Evolutionary conservation across 2,797 vertebrate genomes (phyloP), one percentile per base, ranked within the genome.

Genomic region (Paratrypauchen microcephalus): DNA sequence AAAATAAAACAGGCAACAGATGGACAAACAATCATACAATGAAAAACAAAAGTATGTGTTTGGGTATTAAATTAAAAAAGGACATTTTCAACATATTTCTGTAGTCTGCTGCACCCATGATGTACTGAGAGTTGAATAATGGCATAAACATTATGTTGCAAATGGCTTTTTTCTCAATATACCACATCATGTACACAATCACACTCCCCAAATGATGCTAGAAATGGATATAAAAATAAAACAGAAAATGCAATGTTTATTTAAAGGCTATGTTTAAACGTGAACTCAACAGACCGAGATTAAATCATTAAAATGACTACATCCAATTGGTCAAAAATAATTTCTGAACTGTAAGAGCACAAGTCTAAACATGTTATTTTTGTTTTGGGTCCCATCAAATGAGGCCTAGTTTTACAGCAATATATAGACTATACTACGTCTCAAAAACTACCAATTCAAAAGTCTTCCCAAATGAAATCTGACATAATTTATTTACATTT

Each of bases 1-100:
- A 74, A 85, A 82, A 78, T 71, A 78, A 78, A 82, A 80, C 75
- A 78, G 72, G 77, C 75, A 80, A 87, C 77, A 83, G 2, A 81
- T 72, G 77, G 66, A 83, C 79, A 84, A 61, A 76, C 56, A 67
- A 50, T 79, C 69, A n/a, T 69, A 79, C 74, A 71, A 65, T 69
- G 71, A 72, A 71, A 21, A 3, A 69, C 71, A 72, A 71, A 50
- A 32, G 24, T 62, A 65, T 32, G 65, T 56, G 56, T 58, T 28
- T 28, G 24, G 23, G 24, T 78, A 45, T 77, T 36, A 61, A 63
- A 76, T 65, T 78, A 64, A 23, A 69, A 65, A 39, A 62, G 0
- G n/a, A 52, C 41, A 19, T 75, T 74, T 78, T 65, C 76, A 81
- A 83, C 79, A 83, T 77, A 80, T 65, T 32, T 60, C 2, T 63